Percentiles rank a stretch among this genome's conserved stretches.
Conservation (phyloP, 2,888 invertebrate species). For the Hydropsyche betteni region DNA sequence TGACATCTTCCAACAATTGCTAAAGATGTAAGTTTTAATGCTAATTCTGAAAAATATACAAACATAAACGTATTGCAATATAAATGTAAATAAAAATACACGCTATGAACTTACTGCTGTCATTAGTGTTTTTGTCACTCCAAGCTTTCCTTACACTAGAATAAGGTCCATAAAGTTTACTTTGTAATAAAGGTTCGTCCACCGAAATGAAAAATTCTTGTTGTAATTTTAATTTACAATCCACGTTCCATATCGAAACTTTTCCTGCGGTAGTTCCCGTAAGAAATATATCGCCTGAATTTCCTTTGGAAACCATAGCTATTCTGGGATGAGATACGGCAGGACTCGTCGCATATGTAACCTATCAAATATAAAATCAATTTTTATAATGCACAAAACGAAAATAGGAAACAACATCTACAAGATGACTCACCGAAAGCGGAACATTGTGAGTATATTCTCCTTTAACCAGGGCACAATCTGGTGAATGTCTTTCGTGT, state of each 20-base stretch:
- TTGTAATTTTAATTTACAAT: constrained; percentile 77
- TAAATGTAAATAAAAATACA: not conserved
- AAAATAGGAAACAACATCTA: not conserved
- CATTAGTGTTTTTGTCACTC: constrained; percentile 45
- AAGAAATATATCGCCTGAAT: constrained; percentile 68
- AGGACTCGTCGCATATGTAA: constrained; percentile 84
- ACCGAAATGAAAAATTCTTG: constrained; percentile 68
- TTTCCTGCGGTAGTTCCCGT: constrained; percentile 70
- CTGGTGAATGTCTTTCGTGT: constrained; percentile 93
- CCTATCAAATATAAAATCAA: constrained; percentile 55
- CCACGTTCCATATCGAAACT: constrained; percentile 85
- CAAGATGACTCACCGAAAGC: constrained; percentile 67
- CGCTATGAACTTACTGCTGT: constrained; percentile 30
- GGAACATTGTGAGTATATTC: constrained; percentile 97
- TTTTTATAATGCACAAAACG: not conserved
- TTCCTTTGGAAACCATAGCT: constrained; percentile 69
- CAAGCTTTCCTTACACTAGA: constrained; percentile 48
- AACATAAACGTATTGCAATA: too few relatives aligned
- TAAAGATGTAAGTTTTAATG: constrained; percentile 48
- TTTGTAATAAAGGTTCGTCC: constrained; percentile 58
- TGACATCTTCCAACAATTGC: constrained; percentile 51
- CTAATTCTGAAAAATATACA: constrained; percentile 46
- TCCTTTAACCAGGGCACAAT: constrained; percentile 92
- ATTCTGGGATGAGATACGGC: constrained; percentile 69
- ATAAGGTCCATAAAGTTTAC: constrained; percentile 48